A percentile compares a stretch with the other conserved stretches of the same genome.
These are phyloP conservation scores for Pheosia tremula DNA, from an alignment of 2,888 invertebrate species.

Conservation along the genomic window DNA sequence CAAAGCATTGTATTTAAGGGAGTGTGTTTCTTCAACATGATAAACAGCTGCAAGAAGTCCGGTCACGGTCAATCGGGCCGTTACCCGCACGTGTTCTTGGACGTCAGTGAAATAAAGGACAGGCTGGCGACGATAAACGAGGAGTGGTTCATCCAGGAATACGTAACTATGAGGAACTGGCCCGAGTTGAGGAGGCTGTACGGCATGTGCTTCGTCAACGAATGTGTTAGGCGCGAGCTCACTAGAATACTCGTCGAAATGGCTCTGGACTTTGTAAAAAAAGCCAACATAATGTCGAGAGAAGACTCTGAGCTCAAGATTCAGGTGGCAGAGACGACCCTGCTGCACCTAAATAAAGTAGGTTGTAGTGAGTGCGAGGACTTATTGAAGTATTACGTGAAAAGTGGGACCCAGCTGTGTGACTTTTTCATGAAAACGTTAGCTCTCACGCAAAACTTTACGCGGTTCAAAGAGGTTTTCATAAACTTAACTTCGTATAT, in stretches of 20 bases:
- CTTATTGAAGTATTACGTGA: constrained; percentile 40
- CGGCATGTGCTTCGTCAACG: constrained; percentile 51
- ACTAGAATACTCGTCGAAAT: constrained; percentile 60
- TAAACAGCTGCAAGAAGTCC: constrained; percentile 47
- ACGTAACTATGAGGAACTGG: constrained; percentile 45
- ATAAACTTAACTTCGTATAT: constrained; percentile 59
- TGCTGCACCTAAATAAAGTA: constrained; percentile 57
- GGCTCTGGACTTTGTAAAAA: constrained; percentile 51
- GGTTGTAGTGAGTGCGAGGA: constrained; percentile 50
- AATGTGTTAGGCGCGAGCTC: constrained; percentile 52
- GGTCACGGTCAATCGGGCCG: constrained; percentile 33
- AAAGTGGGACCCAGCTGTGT: constrained; percentile 43
- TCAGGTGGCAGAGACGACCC: constrained; percentile 47
- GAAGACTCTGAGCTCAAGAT: constrained; percentile 40
- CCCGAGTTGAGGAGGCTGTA: constrained; percentile 44
- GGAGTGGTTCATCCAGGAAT: constrained; percentile 57
- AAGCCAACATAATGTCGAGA: constrained; percentile 15
- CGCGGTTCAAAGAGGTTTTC: constrained; percentile 65
- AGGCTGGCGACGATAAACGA: constrained; percentile 39
- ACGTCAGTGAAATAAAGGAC: constrained; percentile 19
- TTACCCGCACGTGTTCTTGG: constrained; percentile 47
- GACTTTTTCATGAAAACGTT: constrained; percentile 59
- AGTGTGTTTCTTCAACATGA: constrained; percentile 59
- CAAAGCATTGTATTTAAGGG: constrained; percentile 49
- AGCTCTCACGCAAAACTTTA: constrained; percentile 68